Evolutionary conservation across 2,888 invertebrate genomes (phyloP), one percentile per base, ranked within the genome.

Genomic region (Mechanitis messenoides): DNA sequence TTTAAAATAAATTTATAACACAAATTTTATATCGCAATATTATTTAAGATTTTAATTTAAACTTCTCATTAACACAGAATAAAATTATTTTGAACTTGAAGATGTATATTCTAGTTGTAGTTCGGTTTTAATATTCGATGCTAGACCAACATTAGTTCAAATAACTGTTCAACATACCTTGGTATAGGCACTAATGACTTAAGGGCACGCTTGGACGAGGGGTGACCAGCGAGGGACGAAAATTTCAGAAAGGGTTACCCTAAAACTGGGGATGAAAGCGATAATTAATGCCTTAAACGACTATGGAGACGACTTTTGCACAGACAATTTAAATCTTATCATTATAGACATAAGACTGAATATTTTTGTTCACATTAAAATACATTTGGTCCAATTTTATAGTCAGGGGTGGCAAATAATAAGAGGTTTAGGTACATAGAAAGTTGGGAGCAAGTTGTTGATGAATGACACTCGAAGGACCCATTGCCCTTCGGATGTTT

Each of bases 401-500:
- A 84, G 85, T 85, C 78, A 77, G 73, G 86, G 85, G 85, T 82
- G 83, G 87, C 81, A 83, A 87, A 88, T 89, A 87, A 86, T 80
- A 85, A 87, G 87, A 85, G 87, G 81, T 83, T 77, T 77, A 77
- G 81, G 85, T 83, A 86, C 85, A 86, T 86, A 83, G 80, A 83
- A 87, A 89, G 86, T 88, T 87, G 75, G 85, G 75, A 75, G 79
- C 77, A 77, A 84, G 82, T 84, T 83, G 81, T 87, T 90, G 90
- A 90, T 90, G 90, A 87, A 90, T 90, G 90, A 90, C 87, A 90
- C 90, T 90, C 90, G 35, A 77, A 79, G 90, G 90, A 81, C 86
- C 89, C 87, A 90, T 90, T 87, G 90, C 89, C 90, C 90, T 89
- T 89, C 87, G 87, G 82, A 84, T 83, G 87, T 84, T 87, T 87